phyloP scores from a whole-genome alignment of 2,888 invertebrate species.

The Adelognathus sp. region DNA sequence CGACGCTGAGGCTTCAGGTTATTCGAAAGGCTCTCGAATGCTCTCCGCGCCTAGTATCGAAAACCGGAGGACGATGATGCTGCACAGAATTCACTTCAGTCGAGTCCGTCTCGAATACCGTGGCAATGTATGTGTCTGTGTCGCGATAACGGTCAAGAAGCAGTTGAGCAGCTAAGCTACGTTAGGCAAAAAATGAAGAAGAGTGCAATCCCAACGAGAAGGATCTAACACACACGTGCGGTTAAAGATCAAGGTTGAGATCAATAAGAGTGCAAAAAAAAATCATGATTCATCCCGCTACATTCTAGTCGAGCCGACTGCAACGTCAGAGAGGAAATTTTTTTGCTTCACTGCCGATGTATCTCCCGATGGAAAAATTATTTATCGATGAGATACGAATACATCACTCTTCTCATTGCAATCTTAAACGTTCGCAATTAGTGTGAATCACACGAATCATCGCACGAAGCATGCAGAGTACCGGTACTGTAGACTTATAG shows the following conservation, averaged over 20 bases:
- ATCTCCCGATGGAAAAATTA: not conserved
- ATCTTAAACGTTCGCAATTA: not conserved
- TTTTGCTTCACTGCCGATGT: not conserved
- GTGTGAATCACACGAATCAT: not conserved
- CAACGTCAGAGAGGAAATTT: not conserved
- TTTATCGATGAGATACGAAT: not conserved
- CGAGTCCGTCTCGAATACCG: not conserved
- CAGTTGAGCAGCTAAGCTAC: not conserved
- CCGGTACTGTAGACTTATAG: too few relatives aligned
- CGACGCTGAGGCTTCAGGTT: not conserved
- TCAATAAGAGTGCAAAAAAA: constrained; percentile 2
- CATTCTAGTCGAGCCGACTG: constrained; percentile 12
- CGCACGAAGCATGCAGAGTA: not conserved
- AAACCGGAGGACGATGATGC: not conserved
- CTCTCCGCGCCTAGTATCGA: too few relatives aligned
- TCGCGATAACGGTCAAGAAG: not conserved
- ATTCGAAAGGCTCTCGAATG: too few relatives aligned
- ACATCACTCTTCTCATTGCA: not conserved
- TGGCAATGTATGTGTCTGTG: not conserved
- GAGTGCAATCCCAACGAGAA: not conserved
- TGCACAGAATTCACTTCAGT: not conserved
- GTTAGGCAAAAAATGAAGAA: not conserved
- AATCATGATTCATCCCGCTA: not conserved
- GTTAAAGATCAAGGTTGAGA: constrained; percentile 41
- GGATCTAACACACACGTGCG: not conserved